Conservation (phyloP, 1,140 invertebrate genomes). For the Aphis gossypii region DNA sequence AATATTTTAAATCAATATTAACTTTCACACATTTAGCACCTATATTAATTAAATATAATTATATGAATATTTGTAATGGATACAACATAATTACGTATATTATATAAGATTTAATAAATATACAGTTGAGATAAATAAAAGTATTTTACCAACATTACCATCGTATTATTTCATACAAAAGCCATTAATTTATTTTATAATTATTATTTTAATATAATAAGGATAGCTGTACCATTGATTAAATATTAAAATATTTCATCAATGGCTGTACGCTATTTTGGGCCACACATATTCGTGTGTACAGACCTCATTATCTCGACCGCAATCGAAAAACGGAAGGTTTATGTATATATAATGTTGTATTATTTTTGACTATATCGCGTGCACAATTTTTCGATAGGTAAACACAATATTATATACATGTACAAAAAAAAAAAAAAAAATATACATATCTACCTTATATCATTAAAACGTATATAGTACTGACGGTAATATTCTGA, state of each 20-base stretch:
- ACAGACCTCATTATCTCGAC: background rate
- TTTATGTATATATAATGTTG: background rate
- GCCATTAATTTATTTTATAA: background rate
- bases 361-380: background rate
- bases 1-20: background rate
- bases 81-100: background rate
- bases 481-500: background rate
- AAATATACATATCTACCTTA: background rate
- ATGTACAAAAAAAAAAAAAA: background rate
- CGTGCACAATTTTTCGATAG: background rate
- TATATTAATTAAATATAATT: background rate
- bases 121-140: conserved; percentile 13
- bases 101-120: background rate
- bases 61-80: background rate
- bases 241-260: too few species aligned
- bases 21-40: background rate
- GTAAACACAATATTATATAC: background rate
- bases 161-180: background rate
- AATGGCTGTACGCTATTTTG: background rate
- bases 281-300: background rate
- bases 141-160: background rate
- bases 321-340: background rate
- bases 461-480: background rate
- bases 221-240: background rate
- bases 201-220: background rate